phyloP scores from a whole-genome alignment of 2,113 vertebrate species.

The Perca fluviatilis region DNA sequence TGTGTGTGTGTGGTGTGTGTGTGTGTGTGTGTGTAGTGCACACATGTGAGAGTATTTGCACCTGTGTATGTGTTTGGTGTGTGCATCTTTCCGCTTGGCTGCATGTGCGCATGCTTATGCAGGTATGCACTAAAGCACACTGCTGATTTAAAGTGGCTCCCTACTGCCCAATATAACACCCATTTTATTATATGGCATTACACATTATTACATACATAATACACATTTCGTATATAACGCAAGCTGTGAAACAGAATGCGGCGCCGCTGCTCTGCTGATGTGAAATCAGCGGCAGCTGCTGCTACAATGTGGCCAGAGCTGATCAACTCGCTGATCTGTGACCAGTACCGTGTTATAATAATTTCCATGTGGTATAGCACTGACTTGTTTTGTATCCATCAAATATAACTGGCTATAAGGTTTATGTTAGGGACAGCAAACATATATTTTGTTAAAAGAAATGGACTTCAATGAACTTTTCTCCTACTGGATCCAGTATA shows the following conservation, averaged over 20 bases:
- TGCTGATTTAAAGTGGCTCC: conserved; percentile 35
- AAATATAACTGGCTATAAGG: too few relatives aligned
- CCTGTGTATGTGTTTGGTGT: conserved; percentile 16
- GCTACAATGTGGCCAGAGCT: background rate
- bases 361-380: too few relatives aligned
- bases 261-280: conserved; percentile 9
- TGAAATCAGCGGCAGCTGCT: conserved; percentile 9
- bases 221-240: conserved; percentile 5
- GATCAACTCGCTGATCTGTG: conserved; percentile 15
- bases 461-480: background rate
- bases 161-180: conserved; percentile 39
- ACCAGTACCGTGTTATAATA: background rate
- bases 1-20: conserved; percentile 28
- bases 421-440: background rate
- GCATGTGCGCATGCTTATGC: background rate
- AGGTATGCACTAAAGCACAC: conserved; percentile 28
- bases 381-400: too few relatives aligned
- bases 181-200: conserved; percentile 33
- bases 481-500: background rate
- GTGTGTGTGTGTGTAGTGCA: conserved; percentile 14
- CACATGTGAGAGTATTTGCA: conserved; percentile 8
- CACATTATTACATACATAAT: conserved; percentile 50
- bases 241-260: conserved; percentile 12
- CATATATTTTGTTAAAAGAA: background rate
- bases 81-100: conserved; percentile 12